Evolutionary conservation across 2,113 vertebrate genomes (phyloP).

Genomic region (Gila orcuttii): DNA sequence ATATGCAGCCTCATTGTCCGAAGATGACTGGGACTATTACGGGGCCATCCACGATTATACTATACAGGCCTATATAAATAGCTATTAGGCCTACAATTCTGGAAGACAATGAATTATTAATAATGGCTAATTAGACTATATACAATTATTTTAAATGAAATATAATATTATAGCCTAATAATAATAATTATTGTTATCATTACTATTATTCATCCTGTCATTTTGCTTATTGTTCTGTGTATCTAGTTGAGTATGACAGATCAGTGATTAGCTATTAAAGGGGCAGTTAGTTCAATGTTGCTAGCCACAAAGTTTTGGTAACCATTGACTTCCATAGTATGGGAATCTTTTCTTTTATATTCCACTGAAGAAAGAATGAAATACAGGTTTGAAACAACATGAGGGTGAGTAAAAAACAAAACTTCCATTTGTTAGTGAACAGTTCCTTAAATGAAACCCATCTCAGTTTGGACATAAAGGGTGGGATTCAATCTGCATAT

Average conservation of each 20-base stretch:
- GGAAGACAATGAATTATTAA: no score
- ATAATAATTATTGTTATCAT: background rate
- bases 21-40: constrained; percentile 55
- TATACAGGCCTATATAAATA: no score
- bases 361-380: background rate
- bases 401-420: background rate
- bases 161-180: no score
- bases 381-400: background rate
- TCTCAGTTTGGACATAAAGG: constrained; percentile 10
- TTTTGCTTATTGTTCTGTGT: background rate
- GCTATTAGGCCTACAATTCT: no score
- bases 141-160: no score
- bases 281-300: no score
- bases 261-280: background rate
- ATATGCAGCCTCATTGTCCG: constrained; percentile 28
- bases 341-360: background rate
- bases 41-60: constrained; percentile 39
- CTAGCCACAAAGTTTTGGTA: background rate
- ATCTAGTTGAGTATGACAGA: background rate
- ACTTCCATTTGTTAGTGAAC: background rate
- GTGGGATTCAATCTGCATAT: constrained; percentile 27
- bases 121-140: no score
- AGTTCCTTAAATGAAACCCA: background rate
- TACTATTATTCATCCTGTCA: background rate
- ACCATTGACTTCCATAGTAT: background rate